A percentile compares a stretch with the other conserved stretches of the same genome.
These are phyloP conservation scores for Hyppa rectilinea DNA, from an alignment of 2,888 invertebrate species.

Conservation along the genomic window DNA sequence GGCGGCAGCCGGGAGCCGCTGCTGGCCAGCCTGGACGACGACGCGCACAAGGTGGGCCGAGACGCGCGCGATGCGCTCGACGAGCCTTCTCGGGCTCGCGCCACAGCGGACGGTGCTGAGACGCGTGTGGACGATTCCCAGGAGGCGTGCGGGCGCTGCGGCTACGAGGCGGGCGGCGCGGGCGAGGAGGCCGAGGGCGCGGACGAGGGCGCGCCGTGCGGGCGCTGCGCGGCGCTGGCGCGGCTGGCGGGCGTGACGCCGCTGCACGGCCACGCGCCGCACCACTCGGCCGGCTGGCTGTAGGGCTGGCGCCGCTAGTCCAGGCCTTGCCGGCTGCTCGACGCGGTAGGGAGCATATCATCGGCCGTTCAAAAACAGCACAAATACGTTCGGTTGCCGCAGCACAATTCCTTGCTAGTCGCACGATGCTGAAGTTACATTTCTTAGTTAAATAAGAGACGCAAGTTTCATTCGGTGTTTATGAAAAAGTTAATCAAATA, in stretches of 20 bases:
- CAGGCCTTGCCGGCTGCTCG: not conserved
- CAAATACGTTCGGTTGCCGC: slow-evolving; percentile 6
- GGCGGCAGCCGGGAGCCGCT: slow-evolving; percentile 92
- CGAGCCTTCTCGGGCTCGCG: slow-evolving; percentile 34
- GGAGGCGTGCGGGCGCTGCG: slow-evolving; percentile 77
- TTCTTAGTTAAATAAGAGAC: slow-evolving; percentile 43
- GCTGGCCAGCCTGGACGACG: slow-evolving; percentile 90
- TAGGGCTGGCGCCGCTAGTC: slow-evolving; percentile 69
- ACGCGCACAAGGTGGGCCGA: slow-evolving; percentile 82
- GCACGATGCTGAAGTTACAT: slow-evolving; percentile 49
- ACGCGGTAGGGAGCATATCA: not conserved
- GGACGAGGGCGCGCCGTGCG: slow-evolving; percentile 74
- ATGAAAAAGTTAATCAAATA: slow-evolving; percentile 38
- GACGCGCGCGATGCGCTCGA: not conserved
- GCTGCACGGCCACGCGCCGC: slow-evolving; percentile 93
- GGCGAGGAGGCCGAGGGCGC: slow-evolving; percentile 38
- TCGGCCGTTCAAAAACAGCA: slow-evolving; percentile 22
- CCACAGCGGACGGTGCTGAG: slow-evolving; percentile 52
- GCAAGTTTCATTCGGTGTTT: slow-evolving; percentile 44
- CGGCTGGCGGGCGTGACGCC: slow-evolving; percentile 94
- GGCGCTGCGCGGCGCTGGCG: slow-evolving; percentile 91
- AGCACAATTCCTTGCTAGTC: slow-evolving; percentile 43
- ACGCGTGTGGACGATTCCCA: slow-evolving; percentile 55
- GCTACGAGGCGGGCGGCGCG: slow-evolving; percentile 67
- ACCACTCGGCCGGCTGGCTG: slow-evolving; percentile 93